Percentiles rank a stretch among this genome's conserved stretches.
Evolutionary conservation across 1,140 invertebrate genomes (phyloP).

Genomic region (Aporrectodea caliginosa): DNA sequence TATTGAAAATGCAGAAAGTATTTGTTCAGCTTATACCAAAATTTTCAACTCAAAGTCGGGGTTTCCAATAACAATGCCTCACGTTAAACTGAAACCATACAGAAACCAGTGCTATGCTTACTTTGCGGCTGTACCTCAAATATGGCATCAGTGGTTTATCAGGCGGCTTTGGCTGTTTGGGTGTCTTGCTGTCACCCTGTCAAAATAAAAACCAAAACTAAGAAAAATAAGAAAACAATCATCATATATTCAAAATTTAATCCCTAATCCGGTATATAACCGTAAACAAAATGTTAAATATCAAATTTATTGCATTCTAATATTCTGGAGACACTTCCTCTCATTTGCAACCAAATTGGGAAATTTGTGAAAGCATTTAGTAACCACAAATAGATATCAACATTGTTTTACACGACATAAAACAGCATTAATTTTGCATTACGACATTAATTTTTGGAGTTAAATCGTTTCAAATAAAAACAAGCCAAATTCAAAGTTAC

Average conservation of each 20-base stretch:
- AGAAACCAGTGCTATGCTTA: constrained; percentile 22
- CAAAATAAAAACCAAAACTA: constrained; percentile 19
- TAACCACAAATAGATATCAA: not conserved
- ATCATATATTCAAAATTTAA: too few relatives aligned
- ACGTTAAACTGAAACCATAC: constrained; percentile 6
- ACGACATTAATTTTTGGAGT: too few relatives aligned
- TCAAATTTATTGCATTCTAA: too few relatives aligned
- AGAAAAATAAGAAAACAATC: constrained; percentile 22
- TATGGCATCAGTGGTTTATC: constrained; percentile 92
- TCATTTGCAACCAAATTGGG: not conserved
- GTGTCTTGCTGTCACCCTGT: constrained; percentile 45
- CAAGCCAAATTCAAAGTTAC: too few relatives aligned
- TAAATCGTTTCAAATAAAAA: too few relatives aligned
- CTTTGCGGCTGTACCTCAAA: constrained; percentile 92
- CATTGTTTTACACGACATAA: too few relatives aligned
- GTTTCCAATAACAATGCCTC: not conserved
- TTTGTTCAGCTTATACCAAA: not conserved
- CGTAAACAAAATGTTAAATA: not conserved
- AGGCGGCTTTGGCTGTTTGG: constrained; percentile 88
- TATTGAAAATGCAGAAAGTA: not conserved
- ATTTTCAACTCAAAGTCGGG: not conserved
- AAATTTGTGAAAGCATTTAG: not conserved
- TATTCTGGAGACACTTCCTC: not conserved
- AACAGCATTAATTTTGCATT: too few relatives aligned
- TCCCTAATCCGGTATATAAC: too few relatives aligned